Conservation (phyloP, 2,113 vertebrate genomes). For the Henicopernis longicauda region DNA sequence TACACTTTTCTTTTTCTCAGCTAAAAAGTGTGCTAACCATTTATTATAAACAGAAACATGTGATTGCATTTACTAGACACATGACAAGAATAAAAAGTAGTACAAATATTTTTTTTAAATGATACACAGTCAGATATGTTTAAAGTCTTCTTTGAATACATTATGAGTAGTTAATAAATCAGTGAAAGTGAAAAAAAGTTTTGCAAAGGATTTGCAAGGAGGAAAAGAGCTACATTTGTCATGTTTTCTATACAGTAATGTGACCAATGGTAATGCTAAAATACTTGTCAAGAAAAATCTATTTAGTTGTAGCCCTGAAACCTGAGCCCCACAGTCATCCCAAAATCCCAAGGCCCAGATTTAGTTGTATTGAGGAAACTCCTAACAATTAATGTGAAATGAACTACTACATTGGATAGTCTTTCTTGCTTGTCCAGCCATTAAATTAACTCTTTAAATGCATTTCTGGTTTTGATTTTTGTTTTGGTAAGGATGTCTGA, state of each 20-base stretch:
- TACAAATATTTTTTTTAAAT: not conserved
- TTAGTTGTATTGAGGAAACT: not conserved
- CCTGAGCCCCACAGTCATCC: not conserved
- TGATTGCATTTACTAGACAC: not conserved
- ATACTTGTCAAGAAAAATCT: conserved; percentile 40
- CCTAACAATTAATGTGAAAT: not conserved
- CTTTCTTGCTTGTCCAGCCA: conserved; percentile 5
- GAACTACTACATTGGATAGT: not conserved
- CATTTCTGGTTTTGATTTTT: conserved; percentile 29
- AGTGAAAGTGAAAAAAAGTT: not conserved
- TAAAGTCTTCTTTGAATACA: not conserved
- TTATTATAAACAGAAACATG: not conserved
- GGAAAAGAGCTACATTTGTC: not conserved
- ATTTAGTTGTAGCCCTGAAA: not conserved
- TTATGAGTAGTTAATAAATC: not conserved
- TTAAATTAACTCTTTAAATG: conserved; percentile 44
- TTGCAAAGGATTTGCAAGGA: too few species aligned
- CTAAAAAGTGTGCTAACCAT: not conserved
- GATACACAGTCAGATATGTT: not conserved
- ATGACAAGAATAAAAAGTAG: not conserved
- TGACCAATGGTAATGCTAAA: not conserved
- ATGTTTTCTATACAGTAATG: not conserved
- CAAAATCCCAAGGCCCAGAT: not conserved
- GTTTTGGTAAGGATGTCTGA: not conserved
- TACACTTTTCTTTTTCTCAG: not conserved